Evolutionary conservation across 1,140 invertebrate genomes (phyloP).

Genomic region (Mercenaria mercenaria): DNA sequence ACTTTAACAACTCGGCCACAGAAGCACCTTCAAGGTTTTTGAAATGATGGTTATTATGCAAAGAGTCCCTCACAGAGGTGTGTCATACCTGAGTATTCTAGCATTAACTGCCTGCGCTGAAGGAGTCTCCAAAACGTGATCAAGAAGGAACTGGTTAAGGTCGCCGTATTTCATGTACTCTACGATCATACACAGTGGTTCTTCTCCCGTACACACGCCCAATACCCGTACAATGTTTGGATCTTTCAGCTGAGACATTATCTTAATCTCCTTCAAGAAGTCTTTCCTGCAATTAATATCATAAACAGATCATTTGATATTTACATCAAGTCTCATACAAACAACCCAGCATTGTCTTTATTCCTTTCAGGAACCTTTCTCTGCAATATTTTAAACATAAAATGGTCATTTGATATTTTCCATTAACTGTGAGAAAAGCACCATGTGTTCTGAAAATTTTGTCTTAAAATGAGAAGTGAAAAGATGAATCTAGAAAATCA

Average conservation of each 20-base stretch:
- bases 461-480: too few relatives aligned
- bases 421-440: too few relatives aligned
- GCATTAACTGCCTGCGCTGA: conserved; percentile 80
- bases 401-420: too few relatives aligned
- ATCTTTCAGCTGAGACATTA: conserved; percentile 94
- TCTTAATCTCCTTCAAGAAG: conserved; percentile 95
- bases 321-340: neutral
- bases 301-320: too few relatives aligned
- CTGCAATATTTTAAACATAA: neutral
- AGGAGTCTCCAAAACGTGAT: conserved; percentile 88
- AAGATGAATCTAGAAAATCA: too few relatives aligned
- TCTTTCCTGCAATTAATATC: conserved; percentile 89
- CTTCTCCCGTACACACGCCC: conserved; percentile 93
- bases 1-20: too few relatives aligned
- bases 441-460: too few relatives aligned
- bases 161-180: conserved; percentile 97
- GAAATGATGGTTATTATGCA: too few relatives aligned
- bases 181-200: conserved; percentile 94
- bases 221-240: conserved; percentile 95
- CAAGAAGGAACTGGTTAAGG: conserved; percentile 95
- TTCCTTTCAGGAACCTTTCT: neutral
- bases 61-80: too few relatives aligned
- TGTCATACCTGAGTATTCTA: conserved; percentile 85
- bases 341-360: neutral
- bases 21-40: too few relatives aligned